Base-by-base conservation (phyloP, 1,140 invertebrate genomes). In the Drosophila paulistorum region DNA sequence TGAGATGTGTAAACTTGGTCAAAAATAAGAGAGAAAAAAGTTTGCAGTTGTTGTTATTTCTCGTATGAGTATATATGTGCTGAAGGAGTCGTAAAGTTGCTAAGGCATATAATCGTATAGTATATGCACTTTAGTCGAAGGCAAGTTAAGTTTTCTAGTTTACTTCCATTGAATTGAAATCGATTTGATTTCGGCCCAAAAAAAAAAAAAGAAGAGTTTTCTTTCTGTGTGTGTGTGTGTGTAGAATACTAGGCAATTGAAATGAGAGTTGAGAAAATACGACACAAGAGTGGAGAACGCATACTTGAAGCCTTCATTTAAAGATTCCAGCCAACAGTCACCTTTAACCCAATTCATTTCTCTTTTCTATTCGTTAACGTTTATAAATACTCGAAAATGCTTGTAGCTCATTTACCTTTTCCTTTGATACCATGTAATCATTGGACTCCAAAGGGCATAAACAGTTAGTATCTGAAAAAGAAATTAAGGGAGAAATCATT, bases 111-210 rank as follows among this genome's bases (percentile, higher is more conserved):
- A 51, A 51, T 39, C 58, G 14, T 60, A 41, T 6, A 41, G 58
- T 60, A 39, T 60, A 60, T 23, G 10, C 13, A 39, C 58, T 41
- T 20, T 35, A 42, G 42, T 48, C 61, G 26, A 37, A 42, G n/a
- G 41, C 41, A 30, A 62, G 68, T 74, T 74, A 61, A 74, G 41
- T 65, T 55, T 61, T 42, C 37, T 45, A 71, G 65, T 72, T 71
- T 57, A 68, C 58, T 68, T 37, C 48, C 65, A 68, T 61, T 62
- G 65, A 68, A 72, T 72, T 62, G 58, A 72, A 72, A 72, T 72
- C 68, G 70, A 72, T 72, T 72, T 62, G 70, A 51, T 51, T 51
- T 51, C 45, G 17, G 45, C 9, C 10, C 20, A 17, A 51, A 51
- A 51, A 51, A 51, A 23, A 23, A 51, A 51, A 51, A 51, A 51